Conservation (phyloP, 2,888 invertebrate genomes). For the Troides helena region DNA sequence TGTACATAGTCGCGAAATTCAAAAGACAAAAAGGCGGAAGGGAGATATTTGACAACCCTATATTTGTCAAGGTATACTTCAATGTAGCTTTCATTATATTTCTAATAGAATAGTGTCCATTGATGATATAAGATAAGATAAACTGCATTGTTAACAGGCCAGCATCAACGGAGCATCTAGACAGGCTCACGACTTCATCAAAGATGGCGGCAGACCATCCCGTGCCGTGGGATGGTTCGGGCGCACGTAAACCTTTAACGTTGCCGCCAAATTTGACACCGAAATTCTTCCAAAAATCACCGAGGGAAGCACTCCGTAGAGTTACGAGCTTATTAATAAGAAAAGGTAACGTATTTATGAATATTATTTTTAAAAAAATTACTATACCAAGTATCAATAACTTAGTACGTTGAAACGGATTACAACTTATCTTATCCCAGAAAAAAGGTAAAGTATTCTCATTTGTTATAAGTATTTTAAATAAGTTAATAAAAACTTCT, state of each 20-base stretch:
- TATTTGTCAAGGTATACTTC: background rate
- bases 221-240: constrained; percentile 75
- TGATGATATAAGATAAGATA: background rate
- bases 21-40: too few species aligned
- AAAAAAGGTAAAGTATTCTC: too few species aligned
- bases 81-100: background rate
- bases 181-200: constrained; percentile 82
- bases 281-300: constrained; percentile 93
- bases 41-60: too few species aligned
- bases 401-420: too few species aligned
- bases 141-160: constrained; percentile 76
- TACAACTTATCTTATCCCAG: too few species aligned
- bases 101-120: background rate
- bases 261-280: constrained; percentile 93
- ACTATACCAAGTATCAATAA: too few species aligned
- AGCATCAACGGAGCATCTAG: constrained; percentile 91
- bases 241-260: constrained; percentile 88
- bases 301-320: constrained; percentile 90
- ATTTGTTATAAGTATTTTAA: too few species aligned
- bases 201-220: constrained; percentile 75
- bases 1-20: too few species aligned
- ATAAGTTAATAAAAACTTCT: too few species aligned
- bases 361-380: too few species aligned
- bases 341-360: constrained; percentile 81
- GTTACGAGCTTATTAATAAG: constrained; percentile 93